Conservation (phyloP, 2,113 vertebrate genomes). For the Theristicus caerulescens region DNA sequence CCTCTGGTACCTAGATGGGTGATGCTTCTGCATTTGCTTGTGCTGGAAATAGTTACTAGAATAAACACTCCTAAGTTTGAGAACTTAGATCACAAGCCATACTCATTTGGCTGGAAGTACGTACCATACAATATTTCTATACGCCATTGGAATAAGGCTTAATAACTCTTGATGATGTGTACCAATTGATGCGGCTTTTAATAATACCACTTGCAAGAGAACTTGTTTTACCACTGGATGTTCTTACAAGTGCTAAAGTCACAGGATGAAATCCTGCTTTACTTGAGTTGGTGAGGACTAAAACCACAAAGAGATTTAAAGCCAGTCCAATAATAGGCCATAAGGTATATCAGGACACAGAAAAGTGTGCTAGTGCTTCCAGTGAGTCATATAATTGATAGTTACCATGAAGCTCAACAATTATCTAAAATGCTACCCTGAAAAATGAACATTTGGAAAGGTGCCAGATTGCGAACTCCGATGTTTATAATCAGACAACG, state of each 20-base stretch:
- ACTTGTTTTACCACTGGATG: not conserved
- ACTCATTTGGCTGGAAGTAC: not conserved
- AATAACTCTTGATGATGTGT: not conserved
- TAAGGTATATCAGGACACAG: not conserved
- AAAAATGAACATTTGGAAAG: constrained; percentile 15
- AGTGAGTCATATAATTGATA: not conserved
- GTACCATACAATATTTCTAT: not conserved
- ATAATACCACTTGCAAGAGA: not conserved
- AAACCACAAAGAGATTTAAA: not conserved
- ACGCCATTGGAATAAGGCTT: not conserved
- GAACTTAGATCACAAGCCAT: not conserved
- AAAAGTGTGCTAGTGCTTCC: not conserved
- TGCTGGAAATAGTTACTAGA: not conserved
- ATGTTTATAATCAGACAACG: not conserved
- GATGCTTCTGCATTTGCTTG: not conserved
- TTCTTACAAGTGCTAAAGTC: not conserved
- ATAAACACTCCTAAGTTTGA: not conserved
- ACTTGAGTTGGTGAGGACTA: not conserved
- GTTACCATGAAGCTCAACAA: not conserved
- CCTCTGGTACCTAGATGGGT: not conserved
- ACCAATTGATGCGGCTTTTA: not conserved
- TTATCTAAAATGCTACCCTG: not conserved
- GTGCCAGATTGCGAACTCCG: not conserved
- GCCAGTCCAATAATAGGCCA: not conserved
- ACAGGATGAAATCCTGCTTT: not conserved